Evolutionary conservation across 2,113 vertebrate genomes (phyloP).

Genomic region (Larimichthys crocea): DNA sequence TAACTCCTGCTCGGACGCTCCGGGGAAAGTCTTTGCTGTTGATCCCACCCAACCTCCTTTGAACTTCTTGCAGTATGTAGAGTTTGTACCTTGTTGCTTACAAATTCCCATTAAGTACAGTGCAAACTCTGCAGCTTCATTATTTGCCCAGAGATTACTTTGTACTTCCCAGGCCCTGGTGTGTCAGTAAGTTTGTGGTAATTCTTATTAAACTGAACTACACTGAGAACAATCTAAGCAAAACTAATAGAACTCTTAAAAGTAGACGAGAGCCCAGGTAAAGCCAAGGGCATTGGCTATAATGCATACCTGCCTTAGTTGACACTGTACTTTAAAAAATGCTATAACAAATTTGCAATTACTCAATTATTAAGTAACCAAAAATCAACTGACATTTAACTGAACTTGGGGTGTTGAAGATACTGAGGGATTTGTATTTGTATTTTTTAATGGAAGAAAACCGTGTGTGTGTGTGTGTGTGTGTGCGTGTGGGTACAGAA

Average conservation of each 20-base stretch:
- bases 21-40: neutral
- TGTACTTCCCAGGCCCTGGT: neutral
- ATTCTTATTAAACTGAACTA: neutral
- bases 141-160: neutral
- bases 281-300: neutral
- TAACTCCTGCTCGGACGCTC: neutral
- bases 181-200: neutral
- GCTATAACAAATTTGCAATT: neutral
- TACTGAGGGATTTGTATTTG: neutral
- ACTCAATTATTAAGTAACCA: neutral
- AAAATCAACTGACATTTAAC: neutral
- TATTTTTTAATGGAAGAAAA: neutral
- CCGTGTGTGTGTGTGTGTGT: neutral
- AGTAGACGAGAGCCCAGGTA: neutral
- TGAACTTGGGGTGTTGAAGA: neutral
- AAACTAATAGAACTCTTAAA: neutral
- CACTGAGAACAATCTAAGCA: neutral
- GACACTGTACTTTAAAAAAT: neutral
- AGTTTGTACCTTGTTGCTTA: neutral
- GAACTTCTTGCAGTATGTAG: neutral
- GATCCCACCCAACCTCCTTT: neutral
- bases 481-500: neutral
- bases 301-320: neutral
- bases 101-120: neutral
- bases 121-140: neutral